phyloP scores from a whole-genome alignment of 1,140 invertebrate species.

The Zelostemma sp. region DNA sequence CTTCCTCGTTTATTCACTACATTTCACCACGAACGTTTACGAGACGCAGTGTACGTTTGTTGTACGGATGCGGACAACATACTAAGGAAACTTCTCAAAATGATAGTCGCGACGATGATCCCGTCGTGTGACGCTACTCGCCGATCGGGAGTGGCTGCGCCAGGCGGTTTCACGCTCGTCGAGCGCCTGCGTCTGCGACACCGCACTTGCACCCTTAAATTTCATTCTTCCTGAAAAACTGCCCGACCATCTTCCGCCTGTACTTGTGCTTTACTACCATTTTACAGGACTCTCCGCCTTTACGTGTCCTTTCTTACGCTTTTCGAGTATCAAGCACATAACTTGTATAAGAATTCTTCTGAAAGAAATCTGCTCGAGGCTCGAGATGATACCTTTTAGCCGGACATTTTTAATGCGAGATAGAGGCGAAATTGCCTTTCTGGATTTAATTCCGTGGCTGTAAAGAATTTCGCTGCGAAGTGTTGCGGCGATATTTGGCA shows the following conservation, averaged over 20 bases:
- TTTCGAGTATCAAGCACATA: not conserved
- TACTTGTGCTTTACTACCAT: conserved; percentile 1
- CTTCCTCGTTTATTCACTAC: conserved; percentile 16
- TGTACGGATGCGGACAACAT: conserved; percentile 48
- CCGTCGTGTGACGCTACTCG: conserved; percentile 36
- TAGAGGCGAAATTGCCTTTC: too few species aligned
- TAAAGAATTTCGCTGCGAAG: too few species aligned
- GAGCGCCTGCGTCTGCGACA: conserved; percentile 34
- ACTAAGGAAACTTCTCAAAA: conserved; percentile 47
- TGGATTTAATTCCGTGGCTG: too few species aligned
- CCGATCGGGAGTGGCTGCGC: conserved; percentile 51
- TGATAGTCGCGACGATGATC: conserved; percentile 45
- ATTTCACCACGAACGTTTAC: conserved; percentile 25
- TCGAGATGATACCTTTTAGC: too few species aligned
- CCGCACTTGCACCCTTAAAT: conserved; percentile 45
- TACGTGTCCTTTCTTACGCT: not conserved
- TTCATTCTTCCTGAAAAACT: conserved; percentile 1
- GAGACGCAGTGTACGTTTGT: conserved; percentile 27
- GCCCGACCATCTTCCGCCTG: not conserved
- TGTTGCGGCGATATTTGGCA: too few species aligned
- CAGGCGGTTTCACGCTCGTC: conserved; percentile 30
- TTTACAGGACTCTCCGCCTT: not conserved
- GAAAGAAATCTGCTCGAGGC: too few species aligned
- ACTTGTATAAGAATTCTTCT: not conserved
- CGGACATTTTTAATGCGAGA: too few species aligned